Evolutionary conservation across 2,888 invertebrate genomes (phyloP).

Genomic region (Matsumyia berberina): DNA sequence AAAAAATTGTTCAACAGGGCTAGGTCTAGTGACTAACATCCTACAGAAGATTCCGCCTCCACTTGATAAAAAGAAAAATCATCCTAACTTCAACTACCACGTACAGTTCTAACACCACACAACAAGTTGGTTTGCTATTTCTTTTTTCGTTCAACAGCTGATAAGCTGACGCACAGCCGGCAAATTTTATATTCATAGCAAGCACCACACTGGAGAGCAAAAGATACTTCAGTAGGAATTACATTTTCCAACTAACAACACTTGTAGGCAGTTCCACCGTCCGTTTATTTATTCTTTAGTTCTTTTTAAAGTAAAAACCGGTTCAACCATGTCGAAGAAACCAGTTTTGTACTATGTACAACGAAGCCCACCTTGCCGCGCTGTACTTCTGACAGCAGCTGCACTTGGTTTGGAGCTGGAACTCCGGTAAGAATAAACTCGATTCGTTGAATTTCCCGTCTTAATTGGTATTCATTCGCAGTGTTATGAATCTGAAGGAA

Average conservation of each 20-base stretch:
- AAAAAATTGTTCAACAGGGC: no score
- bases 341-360: slow-evolving; percentile 86
- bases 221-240: slow-evolving; percentile 27
- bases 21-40: no score
- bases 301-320: slow-evolving; percentile 34
- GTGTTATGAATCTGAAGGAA: slow-evolving; percentile 81
- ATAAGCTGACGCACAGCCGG: slow-evolving; percentile 14
- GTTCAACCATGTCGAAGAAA: slow-evolving; percentile 79
- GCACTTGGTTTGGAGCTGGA: slow-evolving; percentile 88
- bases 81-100: background rate
- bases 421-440: slow-evolving; percentile 79
- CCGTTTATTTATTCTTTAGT: background rate
- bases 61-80: no score
- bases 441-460: no score
- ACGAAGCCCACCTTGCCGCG: slow-evolving; percentile 88
- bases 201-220: background rate
- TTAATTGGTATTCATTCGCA: slow-evolving; percentile 74
- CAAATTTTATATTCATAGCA: slow-evolving; percentile 3
- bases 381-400: slow-evolving; percentile 87
- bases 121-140: slow-evolving; percentile 17
- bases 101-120: background rate
- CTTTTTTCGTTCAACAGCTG: slow-evolving; percentile 11
- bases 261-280: background rate
- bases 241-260: slow-evolving; percentile 10
- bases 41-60: no score